phyloP scores from a whole-genome alignment of 2,113 vertebrate species.

The Connochaetes taurinus region DNA sequence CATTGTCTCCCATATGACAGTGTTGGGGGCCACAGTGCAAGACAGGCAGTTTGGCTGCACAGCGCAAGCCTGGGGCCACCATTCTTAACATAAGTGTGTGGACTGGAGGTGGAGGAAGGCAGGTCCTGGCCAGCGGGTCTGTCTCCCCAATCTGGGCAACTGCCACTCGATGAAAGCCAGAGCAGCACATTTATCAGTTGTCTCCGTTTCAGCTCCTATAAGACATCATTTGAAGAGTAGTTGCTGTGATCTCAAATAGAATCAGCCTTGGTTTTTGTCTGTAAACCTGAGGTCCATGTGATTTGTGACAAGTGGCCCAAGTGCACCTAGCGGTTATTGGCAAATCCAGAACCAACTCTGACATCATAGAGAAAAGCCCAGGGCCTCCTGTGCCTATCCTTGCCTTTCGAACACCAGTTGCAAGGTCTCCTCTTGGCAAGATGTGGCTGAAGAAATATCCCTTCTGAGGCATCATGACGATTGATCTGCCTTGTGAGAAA shows the following conservation, averaged over 20 bases:
- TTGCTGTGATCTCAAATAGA: background rate
- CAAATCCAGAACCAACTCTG: background rate
- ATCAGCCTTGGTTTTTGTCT: background rate
- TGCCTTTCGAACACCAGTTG: background rate
- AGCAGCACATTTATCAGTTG: background rate
- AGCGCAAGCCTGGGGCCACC: background rate
- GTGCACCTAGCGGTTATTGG: background rate
- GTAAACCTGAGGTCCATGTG: background rate
- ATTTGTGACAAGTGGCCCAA: background rate
- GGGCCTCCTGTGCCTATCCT: background rate
- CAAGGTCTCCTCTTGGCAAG: background rate
- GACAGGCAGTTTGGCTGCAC: rapidly evolving
- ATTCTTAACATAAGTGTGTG: background rate
- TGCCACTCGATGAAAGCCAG: background rate
- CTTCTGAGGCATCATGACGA: background rate
- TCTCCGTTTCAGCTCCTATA: background rate
- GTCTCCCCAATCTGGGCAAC: background rate
- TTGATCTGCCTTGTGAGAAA: background rate
- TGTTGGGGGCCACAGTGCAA: background rate
- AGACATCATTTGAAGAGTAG: background rate
- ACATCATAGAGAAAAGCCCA: background rate
- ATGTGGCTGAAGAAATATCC: background rate
- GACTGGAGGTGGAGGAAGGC: background rate
- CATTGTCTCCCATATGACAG: background rate
- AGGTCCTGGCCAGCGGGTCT: no score